Evolutionary conservation across 2,888 invertebrate species (phyloP), one percentile per base, ranked within the genome.

Genomic region (Keiferia lycopersicella): DNA sequence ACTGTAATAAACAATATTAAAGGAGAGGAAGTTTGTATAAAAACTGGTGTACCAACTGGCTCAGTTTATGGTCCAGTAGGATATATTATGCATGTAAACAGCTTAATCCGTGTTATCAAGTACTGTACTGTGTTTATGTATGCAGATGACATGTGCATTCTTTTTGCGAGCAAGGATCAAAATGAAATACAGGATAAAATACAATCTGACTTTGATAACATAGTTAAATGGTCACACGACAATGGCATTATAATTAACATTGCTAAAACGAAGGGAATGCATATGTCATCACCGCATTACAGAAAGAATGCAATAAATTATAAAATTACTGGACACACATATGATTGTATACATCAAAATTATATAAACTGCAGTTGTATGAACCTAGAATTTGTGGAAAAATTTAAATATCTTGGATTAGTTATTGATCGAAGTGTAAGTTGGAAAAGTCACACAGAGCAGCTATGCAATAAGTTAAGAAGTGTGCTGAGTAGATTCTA

Each of bases 21-120:
- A 26, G 26, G 26, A 26, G 26, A 26, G 26, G 26, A 26, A 26
- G 26, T 26, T 26, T 26, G 26, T 26, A 26, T 26, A 26, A 26
- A 26, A 26, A 26, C 26, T 26, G 26, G 26, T 26, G 26, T 26
- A 26, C 26, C 26, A 6, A 26, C 26, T 26, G 26, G 26, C 26
- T 26, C 26, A 26, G 26, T 26, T 26, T 26, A 26, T 6, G 26
- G 26, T 6, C 69, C 67, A 7, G 61, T 70, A 8, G 67, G 70
- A 11, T 70, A 68, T 62, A 53, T 66, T 18, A 68, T 68, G 65
- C 67, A 68, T 56, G 70, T 70, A 0, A 71, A 71, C 26, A 64
- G 66, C 22, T 63, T 71, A 48, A 10, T 58, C 0, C 66, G 67
- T 56, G 67, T 69, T 0, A 59, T 67, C 2, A 57, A 64, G 16